Percentiles rank a stretch among this genome's conserved stretches.
Evolutionary conservation across 2,113 vertebrate species (phyloP).

Genomic region (Stigmatopora nigra): DNA sequence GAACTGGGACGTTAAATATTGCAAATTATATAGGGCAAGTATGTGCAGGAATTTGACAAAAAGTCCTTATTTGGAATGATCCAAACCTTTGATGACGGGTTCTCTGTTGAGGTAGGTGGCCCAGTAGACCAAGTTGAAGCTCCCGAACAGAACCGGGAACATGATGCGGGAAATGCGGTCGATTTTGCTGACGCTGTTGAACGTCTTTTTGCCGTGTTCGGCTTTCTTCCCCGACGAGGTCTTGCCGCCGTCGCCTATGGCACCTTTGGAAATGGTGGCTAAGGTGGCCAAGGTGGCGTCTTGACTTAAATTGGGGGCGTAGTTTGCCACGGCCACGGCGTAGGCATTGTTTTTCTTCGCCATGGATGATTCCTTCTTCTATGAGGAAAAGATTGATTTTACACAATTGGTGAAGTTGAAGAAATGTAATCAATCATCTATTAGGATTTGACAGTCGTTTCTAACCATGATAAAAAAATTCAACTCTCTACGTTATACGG

Average conservation of each 20-base stretch:
- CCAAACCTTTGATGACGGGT: conserved; percentile 36
- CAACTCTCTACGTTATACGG: too few species aligned
- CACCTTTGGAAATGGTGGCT: conserved; percentile 86
- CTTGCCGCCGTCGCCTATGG: conserved; percentile 74
- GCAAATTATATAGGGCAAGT: background rate
- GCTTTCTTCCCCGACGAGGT: conserved; percentile 76
- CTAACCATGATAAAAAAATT: too few species aligned
- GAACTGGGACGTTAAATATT: too few species aligned
- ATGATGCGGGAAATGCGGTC: conserved; percentile 95
- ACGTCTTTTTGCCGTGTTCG: conserved; percentile 86
- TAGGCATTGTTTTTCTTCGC: conserved; percentile 95
- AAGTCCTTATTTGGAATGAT: conserved; percentile 46
- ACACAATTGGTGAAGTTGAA: too few species aligned
- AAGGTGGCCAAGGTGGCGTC: conserved; percentile 81
- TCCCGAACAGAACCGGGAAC: conserved; percentile 89
- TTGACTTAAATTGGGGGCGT: conserved; percentile 84
- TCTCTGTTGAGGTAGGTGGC: conserved; percentile 76
- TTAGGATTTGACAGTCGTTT: too few species aligned
- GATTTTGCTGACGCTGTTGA: conserved; percentile 96
- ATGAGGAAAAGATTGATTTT: background rate
- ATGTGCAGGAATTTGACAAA: conserved; percentile 19
- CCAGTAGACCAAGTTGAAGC: conserved; percentile 95
- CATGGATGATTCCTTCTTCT: conserved; percentile 83
- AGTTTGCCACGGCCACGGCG: conserved; percentile 91
- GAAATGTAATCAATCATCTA: too few species aligned